Evolutionary conservation across 2,797 vertebrate species (phyloP), one percentile per base, ranked within the genome.

Genomic region (Xiphorhynchus erythropygius): DNA sequence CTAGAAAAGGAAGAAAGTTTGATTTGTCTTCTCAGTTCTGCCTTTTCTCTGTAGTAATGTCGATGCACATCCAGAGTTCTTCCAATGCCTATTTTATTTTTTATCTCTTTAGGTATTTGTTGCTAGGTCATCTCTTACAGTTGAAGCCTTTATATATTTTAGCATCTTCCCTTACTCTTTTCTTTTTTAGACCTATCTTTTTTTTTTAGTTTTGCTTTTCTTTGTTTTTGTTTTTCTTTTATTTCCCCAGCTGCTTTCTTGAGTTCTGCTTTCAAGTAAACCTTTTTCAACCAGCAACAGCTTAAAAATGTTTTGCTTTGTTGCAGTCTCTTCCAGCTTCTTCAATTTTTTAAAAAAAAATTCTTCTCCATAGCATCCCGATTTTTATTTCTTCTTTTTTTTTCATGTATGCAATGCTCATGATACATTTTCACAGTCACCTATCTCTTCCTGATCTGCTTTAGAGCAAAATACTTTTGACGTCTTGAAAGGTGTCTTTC

Each of bases 381-480:
- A 32, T 94, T 97, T 77, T 68, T 81, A 46, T 97, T 84, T 98
- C 95, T 67, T 98, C 96, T 70, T 96, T 96, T 49, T 92, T 49
- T 92, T 97, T 98, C 39, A 98, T 71, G 69, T 44, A 96, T 86
- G 35, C 87, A 92, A 13, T 94, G 69, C 28, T 97, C 85, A 67
- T 94, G 95, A 85, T 89, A 97, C 8, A 88, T 94, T 80, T 95
- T 96, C 60, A 98, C 86, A 78, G 78, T 98, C 97, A 93, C 87
- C 97, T 79, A 97, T 98, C 80, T 98, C 94, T 91, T 98, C 93
- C 55, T 98, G 97, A 90, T 98, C 98, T 47, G 78, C 90, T 95
- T 97, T 97, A 63, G 98, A 35, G 18, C 71, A 96, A 82, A 98
- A 97, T 90, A 30, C 5, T 81, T 95, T 49, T 83, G 67, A 90